Percentiles rank a stretch among this genome's conserved stretches.
These are phyloP conservation scores for Pediacus dermestoides DNA, from an alignment of 2,888 invertebrate species.

Conservation along the genomic window DNA sequence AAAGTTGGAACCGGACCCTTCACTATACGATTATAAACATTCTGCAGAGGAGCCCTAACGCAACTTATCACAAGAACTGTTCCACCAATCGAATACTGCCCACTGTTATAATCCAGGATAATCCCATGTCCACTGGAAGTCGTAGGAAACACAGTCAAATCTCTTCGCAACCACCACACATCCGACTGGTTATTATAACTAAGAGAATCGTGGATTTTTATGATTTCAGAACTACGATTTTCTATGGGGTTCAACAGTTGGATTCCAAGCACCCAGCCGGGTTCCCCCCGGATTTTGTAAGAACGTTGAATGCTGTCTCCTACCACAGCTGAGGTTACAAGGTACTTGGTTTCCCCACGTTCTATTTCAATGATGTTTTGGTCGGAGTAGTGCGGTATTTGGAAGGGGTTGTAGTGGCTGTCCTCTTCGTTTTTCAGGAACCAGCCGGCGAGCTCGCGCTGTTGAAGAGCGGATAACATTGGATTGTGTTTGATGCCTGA, in stretches of 20 bases:
- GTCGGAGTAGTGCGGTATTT: constrained; percentile 62
- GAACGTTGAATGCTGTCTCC: constrained; percentile 57
- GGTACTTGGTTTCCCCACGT: constrained; percentile 69
- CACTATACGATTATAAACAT: constrained; percentile 68
- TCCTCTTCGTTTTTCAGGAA: constrained; percentile 66
- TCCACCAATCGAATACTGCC: constrained; percentile 73
- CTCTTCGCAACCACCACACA: constrained; percentile 75
- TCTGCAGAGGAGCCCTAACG: constrained; percentile 69
- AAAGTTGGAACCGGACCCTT: constrained; percentile 78
- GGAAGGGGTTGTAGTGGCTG: constrained; percentile 67
- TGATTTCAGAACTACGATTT: constrained; percentile 80
- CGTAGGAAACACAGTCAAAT: constrained; percentile 86
- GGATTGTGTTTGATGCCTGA: constrained; percentile 93
- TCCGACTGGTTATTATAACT: constrained; percentile 62
- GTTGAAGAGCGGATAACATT: constrained; percentile 75
- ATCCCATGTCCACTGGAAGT: constrained; percentile 81
- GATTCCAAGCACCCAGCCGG: constrained; percentile 82
- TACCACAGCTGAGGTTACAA: constrained; percentile 67
- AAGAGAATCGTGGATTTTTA: constrained; percentile 74
- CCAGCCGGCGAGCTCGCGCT: constrained; percentile 92
- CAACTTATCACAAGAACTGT: constrained; percentile 76
- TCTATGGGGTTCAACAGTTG: constrained; percentile 89
- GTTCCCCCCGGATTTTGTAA: constrained; percentile 67
- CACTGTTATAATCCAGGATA: constrained; percentile 76
- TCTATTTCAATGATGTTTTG: constrained; percentile 37